phyloP scores from a whole-genome alignment of 64 coral and sea anemone species.

The Stichodactyla mertensii region DNA sequence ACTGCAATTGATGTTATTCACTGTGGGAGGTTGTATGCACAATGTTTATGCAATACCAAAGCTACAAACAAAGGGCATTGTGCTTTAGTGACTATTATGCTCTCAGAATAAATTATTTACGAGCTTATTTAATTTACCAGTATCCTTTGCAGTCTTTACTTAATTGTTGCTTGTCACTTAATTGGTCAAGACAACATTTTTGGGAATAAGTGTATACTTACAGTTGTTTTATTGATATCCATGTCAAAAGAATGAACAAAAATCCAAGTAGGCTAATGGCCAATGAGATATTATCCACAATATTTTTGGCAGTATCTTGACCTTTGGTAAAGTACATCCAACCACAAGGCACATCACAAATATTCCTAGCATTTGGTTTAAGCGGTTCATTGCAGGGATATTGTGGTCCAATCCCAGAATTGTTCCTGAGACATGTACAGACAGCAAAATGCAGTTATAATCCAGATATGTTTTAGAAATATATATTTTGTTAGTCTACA shows the following conservation, averaged over 20 bases:
- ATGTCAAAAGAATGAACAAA: conserved; percentile 61
- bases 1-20: too few relatives aligned
- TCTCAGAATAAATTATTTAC: too few relatives aligned
- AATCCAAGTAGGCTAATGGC: conserved; percentile 50
- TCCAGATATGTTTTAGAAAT: too few relatives aligned
- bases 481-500: too few relatives aligned
- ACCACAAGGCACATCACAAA: conserved; percentile 30
- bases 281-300: conserved; percentile 66
- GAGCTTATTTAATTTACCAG: too few relatives aligned
- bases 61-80: too few relatives aligned
- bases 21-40: too few relatives aligned
- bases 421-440: conserved; percentile 13
- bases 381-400: conserved; percentile 43
- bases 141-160: too few relatives aligned
- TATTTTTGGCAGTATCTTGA: conserved; percentile 27
- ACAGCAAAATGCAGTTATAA: background rate
- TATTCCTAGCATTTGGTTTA: background rate
- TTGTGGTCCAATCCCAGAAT: background rate
- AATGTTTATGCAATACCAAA: too few relatives aligned
- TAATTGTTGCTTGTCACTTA: too few relatives aligned
- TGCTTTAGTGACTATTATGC: too few relatives aligned
- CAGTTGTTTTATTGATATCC: conserved; percentile 67
- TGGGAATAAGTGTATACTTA: conserved; percentile 20
- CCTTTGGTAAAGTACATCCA: conserved; percentile 31
- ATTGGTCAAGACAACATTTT: background rate